Conservation (phyloP, 2,888 invertebrate species). For the Lepidocyrtinus sp. region DNA sequence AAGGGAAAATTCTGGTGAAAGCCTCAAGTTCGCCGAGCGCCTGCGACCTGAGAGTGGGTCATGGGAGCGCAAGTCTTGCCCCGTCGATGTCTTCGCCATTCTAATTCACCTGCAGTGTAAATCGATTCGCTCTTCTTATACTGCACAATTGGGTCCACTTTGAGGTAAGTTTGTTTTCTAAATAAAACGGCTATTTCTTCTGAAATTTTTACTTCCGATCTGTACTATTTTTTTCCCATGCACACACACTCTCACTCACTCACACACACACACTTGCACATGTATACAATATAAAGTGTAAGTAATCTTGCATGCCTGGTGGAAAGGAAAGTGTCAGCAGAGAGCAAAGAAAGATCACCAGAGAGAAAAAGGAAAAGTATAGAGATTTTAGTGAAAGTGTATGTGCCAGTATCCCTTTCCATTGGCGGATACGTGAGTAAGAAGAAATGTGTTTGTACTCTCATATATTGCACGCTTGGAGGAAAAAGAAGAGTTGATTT, state of each 20-base stretch:
- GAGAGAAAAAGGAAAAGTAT: slow-evolving; percentile 6
- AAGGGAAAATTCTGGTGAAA: slow-evolving; percentile 52
- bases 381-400: neutral
- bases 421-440: slow-evolving; percentile 24
- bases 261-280: slow-evolving; percentile 14
- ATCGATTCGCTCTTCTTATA: slow-evolving; percentile 66
- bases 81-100: slow-evolving; percentile 68
- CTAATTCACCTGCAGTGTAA: slow-evolving; percentile 69
- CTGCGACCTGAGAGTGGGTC: slow-evolving; percentile 67
- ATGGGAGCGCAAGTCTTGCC: slow-evolving; percentile 66
- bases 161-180: slow-evolving; percentile 61
- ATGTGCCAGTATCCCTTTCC: neutral
- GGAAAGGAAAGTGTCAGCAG: neutral
- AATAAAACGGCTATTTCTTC: slow-evolving; percentile 57
- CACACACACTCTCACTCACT: neutral
- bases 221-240: slow-evolving; percentile 11
- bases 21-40: slow-evolving; percentile 64
- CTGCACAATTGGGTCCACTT: slow-evolving; percentile 65
- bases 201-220: slow-evolving; percentile 53
- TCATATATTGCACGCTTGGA: neutral
- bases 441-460: neutral
- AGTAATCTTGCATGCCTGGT: slow-evolving; percentile 16
- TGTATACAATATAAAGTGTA: neutral
- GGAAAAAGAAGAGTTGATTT: neutral
- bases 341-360: slow-evolving; percentile 19